Conservation (phyloP, 2,888 invertebrate genomes). For the Boloria euphrosyne region DNA sequence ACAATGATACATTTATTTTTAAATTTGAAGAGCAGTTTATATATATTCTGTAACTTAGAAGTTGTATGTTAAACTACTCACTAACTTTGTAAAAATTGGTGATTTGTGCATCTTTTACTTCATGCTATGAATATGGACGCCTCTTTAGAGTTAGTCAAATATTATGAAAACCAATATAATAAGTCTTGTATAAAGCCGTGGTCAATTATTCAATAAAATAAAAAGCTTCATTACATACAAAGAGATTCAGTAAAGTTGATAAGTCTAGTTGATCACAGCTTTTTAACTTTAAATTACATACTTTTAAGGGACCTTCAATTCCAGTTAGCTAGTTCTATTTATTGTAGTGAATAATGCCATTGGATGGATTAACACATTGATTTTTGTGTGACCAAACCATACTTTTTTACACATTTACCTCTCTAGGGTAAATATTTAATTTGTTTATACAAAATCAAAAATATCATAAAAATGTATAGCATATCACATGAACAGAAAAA, state of each 20-base stretch:
- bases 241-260: constrained; percentile 31
- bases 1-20: constrained; percentile 61
- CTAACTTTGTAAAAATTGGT: constrained; percentile 74
- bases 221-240: constrained; percentile 23
- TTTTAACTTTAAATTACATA: constrained; percentile 74
- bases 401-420: constrained; percentile 75
- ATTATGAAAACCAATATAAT: constrained; percentile 77
- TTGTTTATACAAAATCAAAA: constrained; percentile 71
- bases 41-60: constrained; percentile 62
- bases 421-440: constrained; percentile 66
- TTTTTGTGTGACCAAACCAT: constrained; percentile 79
- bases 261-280: constrained; percentile 73
- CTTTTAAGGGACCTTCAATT: constrained; percentile 83
- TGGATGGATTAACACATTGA: constrained; percentile 69
- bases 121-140: constrained; percentile 78
- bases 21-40: constrained; percentile 62
- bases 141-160: constrained; percentile 79
- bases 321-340: constrained; percentile 81
- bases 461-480: constrained; percentile 77
- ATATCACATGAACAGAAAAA: constrained; percentile 69
- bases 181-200: constrained; percentile 76
- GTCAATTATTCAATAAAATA: constrained; percentile 63
- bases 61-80: constrained; percentile 61
- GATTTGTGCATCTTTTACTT: constrained; percentile 75
- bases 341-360: constrained; percentile 75